Conservation (phyloP, 2,113 vertebrate species). For the Corydoras sp. region DNA sequence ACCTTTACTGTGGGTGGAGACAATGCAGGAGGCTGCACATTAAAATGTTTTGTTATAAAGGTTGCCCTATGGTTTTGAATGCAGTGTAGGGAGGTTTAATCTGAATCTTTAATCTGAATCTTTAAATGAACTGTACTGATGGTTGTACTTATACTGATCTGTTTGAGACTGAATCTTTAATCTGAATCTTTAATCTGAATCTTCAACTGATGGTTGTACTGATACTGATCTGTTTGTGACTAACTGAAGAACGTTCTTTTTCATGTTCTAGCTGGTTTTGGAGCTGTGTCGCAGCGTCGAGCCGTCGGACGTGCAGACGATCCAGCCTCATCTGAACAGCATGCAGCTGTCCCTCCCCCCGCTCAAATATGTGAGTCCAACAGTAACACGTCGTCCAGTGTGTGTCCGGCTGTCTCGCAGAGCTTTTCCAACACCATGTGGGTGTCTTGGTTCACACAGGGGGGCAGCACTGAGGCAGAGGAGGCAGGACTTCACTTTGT, state of each 20-base stretch:
- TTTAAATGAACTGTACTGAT: no score
- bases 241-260: neutral
- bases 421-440: neutral
- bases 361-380: conserved; percentile 11
- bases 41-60: no score
- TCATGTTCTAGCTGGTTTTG: conserved; percentile 24
- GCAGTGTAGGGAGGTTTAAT: no score
- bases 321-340: conserved; percentile 30
- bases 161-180: neutral
- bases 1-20: no score
- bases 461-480: neutral
- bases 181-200: no score
- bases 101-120: no score
- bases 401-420: neutral
- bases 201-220: no score
- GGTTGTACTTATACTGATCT: neutral
- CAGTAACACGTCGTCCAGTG: neutral
- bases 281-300: conserved; percentile 27
- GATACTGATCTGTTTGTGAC: neutral
- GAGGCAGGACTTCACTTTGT: conserved; percentile 25
- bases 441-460: conserved; percentile 5
- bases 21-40: no score
- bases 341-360: conserved; percentile 16
- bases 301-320: neutral
- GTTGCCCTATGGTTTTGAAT: no score